These are phyloP conservation scores for Sorex araneus DNA, from an alignment of 2,113 vertebrate species.

Conservation along the genomic window DNA sequence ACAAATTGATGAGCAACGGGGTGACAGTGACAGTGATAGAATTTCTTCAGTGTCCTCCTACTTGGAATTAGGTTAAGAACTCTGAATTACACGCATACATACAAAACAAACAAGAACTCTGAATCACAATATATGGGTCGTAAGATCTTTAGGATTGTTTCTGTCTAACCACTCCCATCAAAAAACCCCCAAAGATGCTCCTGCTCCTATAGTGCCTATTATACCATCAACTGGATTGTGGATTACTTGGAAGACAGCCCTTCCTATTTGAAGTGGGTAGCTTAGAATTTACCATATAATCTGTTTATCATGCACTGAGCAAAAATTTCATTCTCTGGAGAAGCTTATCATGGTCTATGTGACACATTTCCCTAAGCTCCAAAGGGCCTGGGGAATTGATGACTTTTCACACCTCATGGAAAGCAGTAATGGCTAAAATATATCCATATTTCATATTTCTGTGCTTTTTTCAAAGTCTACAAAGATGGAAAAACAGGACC, in stretches of 20 bases:
- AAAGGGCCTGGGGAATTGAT: not conserved
- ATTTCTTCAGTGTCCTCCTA: constrained; percentile 30
- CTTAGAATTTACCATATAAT: constrained; percentile 16
- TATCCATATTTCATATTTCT: not conserved
- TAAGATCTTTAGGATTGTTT: constrained; percentile 22
- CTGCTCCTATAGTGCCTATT: not conserved
- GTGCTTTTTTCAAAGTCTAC: too few relatives aligned
- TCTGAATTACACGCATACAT: not conserved
- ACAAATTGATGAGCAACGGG: too few relatives aligned
- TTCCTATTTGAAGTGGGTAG: constrained; percentile 39
- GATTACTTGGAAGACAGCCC: not conserved
- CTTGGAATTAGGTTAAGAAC: constrained; percentile 39
- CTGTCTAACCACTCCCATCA: not conserved
- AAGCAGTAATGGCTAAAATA: constrained; percentile 52
- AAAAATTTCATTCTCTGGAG: constrained; percentile 31
- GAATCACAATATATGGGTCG: too few relatives aligned
- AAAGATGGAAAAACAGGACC: too few relatives aligned
- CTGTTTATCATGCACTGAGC: not conserved
- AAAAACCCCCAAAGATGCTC: too few relatives aligned
- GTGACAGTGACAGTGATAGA: too few relatives aligned
- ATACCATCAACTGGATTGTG: constrained; percentile 9
- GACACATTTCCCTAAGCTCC: constrained; percentile 28
- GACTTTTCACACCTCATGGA: constrained; percentile 42
- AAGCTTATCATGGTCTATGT: not conserved
- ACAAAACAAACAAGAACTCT: too few relatives aligned